Evolutionary conservation across 2,888 invertebrate genomes (phyloP).

Genomic region (Bellardia bayeri): DNA sequence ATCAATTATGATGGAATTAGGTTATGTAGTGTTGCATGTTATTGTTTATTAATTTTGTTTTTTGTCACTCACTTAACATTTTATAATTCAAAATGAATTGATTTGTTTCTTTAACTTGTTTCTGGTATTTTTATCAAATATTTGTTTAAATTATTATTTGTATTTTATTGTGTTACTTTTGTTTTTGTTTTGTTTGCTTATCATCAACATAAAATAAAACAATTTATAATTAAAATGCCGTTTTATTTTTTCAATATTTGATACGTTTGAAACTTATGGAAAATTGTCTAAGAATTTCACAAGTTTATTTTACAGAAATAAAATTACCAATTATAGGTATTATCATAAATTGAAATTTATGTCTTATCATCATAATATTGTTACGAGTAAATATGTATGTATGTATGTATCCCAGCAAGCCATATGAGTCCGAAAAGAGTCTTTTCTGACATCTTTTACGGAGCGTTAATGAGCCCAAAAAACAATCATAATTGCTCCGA

Average conservation of each 20-base stretch:
- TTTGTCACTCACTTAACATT: slow-evolving; percentile 63
- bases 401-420: no score
- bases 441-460: no score
- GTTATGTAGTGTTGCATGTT: slow-evolving; percentile 49
- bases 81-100: slow-evolving; percentile 64
- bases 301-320: slow-evolving; percentile 70
- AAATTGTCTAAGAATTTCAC: slow-evolving; percentile 14
- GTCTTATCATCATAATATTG: slow-evolving; percentile 68
- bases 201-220: slow-evolving; percentile 71
- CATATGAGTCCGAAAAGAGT: no score
- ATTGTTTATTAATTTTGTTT: slow-evolving; percentile 58
- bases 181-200: slow-evolving; percentile 57
- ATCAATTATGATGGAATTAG: slow-evolving; percentile 44
- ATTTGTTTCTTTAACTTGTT: slow-evolving; percentile 42
- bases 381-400: slow-evolving; percentile 7
- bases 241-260: slow-evolving; percentile 20
- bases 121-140: slow-evolving; percentile 61
- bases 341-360: slow-evolving; percentile 75
- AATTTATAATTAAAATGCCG: slow-evolving; percentile 74
- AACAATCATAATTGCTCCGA: no score
- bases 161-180: slow-evolving; percentile 52
- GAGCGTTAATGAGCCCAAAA: no score
- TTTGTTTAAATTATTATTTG: slow-evolving; percentile 73
- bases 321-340: slow-evolving; percentile 72
- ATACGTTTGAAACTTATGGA: slow-evolving; percentile 11